A percentile compares a stretch with the other conserved stretches of the same genome.
Conservation (phyloP, 2,113 vertebrate species). For the Ceratotherium simum region DNA sequence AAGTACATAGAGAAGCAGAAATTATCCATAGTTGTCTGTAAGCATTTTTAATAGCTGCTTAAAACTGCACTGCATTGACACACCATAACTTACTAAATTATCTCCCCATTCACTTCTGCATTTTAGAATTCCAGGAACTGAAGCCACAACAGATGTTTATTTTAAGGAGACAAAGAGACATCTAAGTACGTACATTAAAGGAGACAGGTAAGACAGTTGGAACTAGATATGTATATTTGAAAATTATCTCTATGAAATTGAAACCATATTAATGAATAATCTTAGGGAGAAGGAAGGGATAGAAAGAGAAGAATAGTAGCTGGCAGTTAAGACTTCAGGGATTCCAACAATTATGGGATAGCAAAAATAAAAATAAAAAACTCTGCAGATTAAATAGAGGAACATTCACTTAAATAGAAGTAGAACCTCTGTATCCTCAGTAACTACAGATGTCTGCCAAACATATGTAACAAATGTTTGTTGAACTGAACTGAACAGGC, state of each 20-base stretch:
- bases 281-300: background rate
- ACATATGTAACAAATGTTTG: background rate
- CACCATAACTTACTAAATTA: background rate
- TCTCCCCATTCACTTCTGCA: background rate
- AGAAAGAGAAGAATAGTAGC: background rate
- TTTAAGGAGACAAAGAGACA: background rate
- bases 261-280: background rate
- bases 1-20: background rate
- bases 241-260: background rate
- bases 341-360: background rate
- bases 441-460: background rate
- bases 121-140: background rate
- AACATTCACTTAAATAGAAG: background rate
- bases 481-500: background rate
- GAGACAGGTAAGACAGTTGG: background rate
- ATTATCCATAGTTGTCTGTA: background rate
- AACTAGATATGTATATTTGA: background rate
- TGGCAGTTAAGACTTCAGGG: background rate
- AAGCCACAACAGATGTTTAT: background rate
- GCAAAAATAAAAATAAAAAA: background rate
- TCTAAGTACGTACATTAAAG: background rate
- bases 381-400: background rate
- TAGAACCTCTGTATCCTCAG: background rate
- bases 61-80: background rate
- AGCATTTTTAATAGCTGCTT: conserved; percentile 7